Conservation (phyloP, 2,797 vertebrate species). For the Sebastes hopkinsi region DNA sequence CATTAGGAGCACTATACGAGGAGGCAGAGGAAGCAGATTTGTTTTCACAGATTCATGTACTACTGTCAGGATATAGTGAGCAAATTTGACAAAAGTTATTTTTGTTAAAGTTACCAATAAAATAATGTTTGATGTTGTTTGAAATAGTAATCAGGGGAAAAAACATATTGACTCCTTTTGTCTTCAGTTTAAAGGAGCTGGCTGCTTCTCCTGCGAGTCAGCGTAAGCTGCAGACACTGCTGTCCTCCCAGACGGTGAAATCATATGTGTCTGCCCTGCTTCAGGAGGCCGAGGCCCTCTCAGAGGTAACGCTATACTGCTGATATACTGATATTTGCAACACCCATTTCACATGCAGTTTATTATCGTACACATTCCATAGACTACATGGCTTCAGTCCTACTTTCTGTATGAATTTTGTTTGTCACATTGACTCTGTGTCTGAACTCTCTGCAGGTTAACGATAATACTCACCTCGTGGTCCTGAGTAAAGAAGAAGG, state of each 20-base stretch:
- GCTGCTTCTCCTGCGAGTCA: conserved; percentile 80
- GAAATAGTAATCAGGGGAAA: neutral
- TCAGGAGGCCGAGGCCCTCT: conserved; percentile 82
- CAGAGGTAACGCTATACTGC: conserved; percentile 80
- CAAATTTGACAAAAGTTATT: neutral
- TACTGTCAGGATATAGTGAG: neutral
- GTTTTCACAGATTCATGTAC: neutral
- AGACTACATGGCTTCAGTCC: neutral
- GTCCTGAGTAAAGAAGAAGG: conserved; percentile 91
- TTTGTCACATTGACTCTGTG: neutral
- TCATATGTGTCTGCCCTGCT: conserved; percentile 81
- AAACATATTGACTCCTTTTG: neutral
- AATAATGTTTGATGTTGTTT: neutral
- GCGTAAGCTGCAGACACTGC: conserved; percentile 84
- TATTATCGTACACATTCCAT: neutral
- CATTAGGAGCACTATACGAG: neutral
- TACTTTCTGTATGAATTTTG: neutral
- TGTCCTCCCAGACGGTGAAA: conserved; percentile 78
- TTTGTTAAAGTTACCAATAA: neutral
- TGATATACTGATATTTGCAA: neutral
- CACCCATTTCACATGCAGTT: neutral
- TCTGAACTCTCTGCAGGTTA: conserved; percentile 77
- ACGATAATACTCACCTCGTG: conserved; percentile 85
- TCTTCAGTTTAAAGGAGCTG: conserved; percentile 86
- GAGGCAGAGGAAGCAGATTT: neutral